Conservation (phyloP, 30 jellyfish, hydroid and myxozoan genomes). For the Hydractinia symbiolongicarpus region DNA sequence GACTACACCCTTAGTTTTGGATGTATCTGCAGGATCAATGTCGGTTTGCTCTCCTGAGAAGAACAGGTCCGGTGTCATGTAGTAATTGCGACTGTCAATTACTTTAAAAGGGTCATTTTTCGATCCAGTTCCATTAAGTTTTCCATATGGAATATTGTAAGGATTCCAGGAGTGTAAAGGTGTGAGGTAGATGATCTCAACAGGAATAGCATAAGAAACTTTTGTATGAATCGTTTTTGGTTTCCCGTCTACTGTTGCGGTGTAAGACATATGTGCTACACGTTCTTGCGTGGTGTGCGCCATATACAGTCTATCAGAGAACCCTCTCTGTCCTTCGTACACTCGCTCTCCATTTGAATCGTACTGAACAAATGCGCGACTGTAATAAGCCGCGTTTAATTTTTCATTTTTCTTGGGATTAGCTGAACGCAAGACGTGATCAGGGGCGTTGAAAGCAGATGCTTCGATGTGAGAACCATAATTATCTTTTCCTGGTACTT, state of each 20-base stretch:
- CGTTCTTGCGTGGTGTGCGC: conserved; percentile 39
- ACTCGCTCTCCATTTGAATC: conserved; percentile 45
- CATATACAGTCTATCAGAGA: conserved; percentile 28
- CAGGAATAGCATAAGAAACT: conserved; percentile 32
- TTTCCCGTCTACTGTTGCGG: not conserved
- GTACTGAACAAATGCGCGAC: conserved; percentile 46
- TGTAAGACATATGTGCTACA: conserved; percentile 5
- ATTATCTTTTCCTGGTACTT: conserved; percentile 86
- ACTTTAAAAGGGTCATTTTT: not conserved
- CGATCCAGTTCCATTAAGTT: conserved; percentile 5
- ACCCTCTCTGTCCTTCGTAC: conserved; percentile 6
- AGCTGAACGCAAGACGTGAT: conserved; percentile 11
- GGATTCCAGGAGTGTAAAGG: conserved; percentile 31
- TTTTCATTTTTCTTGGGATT: conserved; percentile 29
- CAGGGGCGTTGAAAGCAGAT: conserved; percentile 39
- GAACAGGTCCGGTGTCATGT: conserved; percentile 25
- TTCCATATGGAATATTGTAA: conserved; percentile 14
- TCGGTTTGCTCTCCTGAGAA: conserved; percentile 10
- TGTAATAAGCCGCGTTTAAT: conserved; percentile 62
- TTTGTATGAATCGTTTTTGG: not conserved
- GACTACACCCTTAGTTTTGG: conserved; percentile 30
- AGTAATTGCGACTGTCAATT: conserved; percentile 9
- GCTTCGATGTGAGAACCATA: conserved; percentile 48
- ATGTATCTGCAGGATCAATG: conserved; percentile 32
- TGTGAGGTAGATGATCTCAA: conserved; percentile 31